Evolutionary conservation across 2,888 invertebrate species (phyloP).

Genomic region (Glaucopsyche alexis): DNA sequence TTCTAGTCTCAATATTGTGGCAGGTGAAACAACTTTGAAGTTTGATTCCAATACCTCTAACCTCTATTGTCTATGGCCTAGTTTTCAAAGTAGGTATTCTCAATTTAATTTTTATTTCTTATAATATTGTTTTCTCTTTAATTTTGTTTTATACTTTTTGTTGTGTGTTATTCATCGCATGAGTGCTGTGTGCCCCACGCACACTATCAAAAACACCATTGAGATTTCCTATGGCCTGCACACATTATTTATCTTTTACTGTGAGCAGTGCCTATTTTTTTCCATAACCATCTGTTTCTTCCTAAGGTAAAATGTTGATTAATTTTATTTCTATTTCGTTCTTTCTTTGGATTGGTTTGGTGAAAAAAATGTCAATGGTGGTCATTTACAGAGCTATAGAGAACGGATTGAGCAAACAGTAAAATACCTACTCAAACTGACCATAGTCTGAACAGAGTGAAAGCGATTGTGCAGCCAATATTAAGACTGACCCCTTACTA

Average conservation of each 20-base stretch:
- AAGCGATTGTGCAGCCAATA: no score
- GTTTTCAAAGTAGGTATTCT: constrained; percentile 1
- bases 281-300: no score
- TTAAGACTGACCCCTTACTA: no score
- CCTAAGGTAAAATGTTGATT: no score
- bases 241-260: no score
- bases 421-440: constrained; percentile 9
- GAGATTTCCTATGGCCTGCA: constrained; percentile 29
- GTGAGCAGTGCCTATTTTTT: no score
- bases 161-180: constrained; percentile 52
- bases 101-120: background rate
- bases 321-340: no score
- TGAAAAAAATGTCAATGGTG: constrained; percentile 34
- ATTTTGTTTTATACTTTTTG: background rate
- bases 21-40: background rate
- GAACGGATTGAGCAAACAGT: background rate
- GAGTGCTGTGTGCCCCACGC: constrained; percentile 61
- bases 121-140: no score
- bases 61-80: constrained; percentile 10
- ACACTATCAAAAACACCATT: constrained; percentile 41
- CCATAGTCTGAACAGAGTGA: constrained; percentile 29
- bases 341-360: no score
- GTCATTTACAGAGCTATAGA: constrained; percentile 19
- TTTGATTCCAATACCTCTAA: background rate
- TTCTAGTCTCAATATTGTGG: background rate